phyloP scores from a whole-genome alignment of 2,797 vertebrate species.

The Psittacula derbiana region DNA sequence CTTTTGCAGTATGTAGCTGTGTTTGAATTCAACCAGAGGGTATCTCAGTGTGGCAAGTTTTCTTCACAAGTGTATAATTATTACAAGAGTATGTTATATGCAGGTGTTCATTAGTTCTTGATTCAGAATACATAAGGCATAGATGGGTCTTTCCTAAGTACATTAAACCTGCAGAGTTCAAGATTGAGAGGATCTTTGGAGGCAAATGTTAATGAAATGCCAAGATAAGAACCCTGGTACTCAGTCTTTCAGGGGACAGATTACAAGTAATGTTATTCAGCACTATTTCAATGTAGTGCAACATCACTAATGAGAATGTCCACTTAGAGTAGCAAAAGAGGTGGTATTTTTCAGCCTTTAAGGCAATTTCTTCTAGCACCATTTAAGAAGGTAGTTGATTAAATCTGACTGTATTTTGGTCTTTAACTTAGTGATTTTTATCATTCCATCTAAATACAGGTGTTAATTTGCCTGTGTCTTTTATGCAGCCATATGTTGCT shows the following conservation, averaged over 20 bases:
- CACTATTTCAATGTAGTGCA: neutral
- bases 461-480: neutral
- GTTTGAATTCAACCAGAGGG: neutral
- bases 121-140: neutral
- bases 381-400: neutral
- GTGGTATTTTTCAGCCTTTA: neutral
- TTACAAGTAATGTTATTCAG: neutral
- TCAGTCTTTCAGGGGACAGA: neutral
- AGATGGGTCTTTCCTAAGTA: neutral
- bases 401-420: neutral
- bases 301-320: neutral
- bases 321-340: neutral
- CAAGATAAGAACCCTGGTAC: neutral
- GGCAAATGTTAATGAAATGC: neutral
- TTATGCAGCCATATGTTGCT: neutral
- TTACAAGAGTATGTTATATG: neutral
- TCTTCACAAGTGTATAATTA: neutral
- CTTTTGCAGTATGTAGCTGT: neutral
- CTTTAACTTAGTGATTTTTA: neutral
- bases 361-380: neutral
- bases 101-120: neutral
- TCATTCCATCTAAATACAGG: neutral
- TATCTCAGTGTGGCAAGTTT: neutral
- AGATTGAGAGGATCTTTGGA: neutral
- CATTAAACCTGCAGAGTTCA: neutral